Evolutionary conservation across 2,888 invertebrate genomes (phyloP).

Genomic region (Lasioglossum malachurum): DNA sequence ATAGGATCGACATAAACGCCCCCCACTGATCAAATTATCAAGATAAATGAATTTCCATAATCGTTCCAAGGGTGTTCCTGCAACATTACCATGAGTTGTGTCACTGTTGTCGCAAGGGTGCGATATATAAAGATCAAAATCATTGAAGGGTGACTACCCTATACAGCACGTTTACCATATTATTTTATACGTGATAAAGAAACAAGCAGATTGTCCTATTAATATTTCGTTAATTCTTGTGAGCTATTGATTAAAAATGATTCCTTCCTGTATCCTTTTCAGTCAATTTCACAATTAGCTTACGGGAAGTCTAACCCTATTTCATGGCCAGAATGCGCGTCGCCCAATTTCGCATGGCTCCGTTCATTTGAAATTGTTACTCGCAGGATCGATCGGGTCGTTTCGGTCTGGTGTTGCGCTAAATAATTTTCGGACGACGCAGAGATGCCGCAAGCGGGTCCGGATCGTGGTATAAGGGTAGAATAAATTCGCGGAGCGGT

Average conservation of each 20-base stretch:
- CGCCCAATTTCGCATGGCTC: neutral
- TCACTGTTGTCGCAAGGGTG: neutral
- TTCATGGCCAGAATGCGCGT: neutral
- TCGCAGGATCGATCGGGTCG: neutral
- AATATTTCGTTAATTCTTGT: no score
- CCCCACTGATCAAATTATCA: neutral
- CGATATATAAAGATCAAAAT: neutral
- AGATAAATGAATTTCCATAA: neutral
- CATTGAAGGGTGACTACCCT: neutral
- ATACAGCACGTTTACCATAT: neutral
- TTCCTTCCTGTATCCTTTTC: no score
- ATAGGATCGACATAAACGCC: neutral
- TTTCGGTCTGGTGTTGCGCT: slow-evolving; percentile 20
- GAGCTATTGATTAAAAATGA: neutral
- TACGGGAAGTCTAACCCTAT: no score
- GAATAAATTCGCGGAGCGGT: slow-evolving; percentile 51
- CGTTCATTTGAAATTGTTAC: slow-evolving; percentile 19
- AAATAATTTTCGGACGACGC: slow-evolving; percentile 42
- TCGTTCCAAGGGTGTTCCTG: neutral
- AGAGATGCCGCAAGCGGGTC: neutral
- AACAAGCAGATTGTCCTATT: no score
- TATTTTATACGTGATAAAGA: neutral
- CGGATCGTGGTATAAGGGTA: neutral
- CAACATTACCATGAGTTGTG: no score
- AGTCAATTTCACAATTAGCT: no score